These are phyloP conservation scores for Antidorcas marsupialis DNA, from an alignment of 2,113 vertebrate genomes.

Conservation along the genomic window DNA sequence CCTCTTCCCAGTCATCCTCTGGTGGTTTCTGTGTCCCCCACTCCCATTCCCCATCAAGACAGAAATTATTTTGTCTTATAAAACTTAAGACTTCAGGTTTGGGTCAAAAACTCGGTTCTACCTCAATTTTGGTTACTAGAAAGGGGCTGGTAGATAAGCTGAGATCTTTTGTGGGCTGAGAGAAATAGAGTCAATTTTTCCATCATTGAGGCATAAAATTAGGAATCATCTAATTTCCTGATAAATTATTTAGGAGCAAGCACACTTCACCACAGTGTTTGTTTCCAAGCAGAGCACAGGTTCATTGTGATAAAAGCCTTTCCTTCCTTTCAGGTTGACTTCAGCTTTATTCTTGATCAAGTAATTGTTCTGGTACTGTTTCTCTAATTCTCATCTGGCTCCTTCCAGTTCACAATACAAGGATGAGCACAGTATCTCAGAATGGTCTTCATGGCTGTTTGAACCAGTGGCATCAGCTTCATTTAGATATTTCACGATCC, in stretches of 20 bases:
- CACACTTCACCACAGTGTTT: background rate
- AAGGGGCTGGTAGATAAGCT: background rate
- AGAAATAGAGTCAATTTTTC: background rate
- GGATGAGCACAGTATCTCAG: background rate
- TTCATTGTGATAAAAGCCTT: background rate
- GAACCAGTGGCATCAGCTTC: background rate
- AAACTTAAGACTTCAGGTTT: background rate
- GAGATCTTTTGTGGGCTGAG: background rate
- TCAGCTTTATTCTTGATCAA: background rate
- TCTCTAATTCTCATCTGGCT: background rate
- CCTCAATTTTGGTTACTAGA: background rate
- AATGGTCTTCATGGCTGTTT: background rate
- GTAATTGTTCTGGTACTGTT: background rate
- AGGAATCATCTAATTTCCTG: background rate
- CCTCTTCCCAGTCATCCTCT: background rate
- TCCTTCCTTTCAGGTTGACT: background rate
- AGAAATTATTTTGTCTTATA: background rate
- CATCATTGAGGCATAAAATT: background rate
- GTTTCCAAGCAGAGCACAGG: background rate
- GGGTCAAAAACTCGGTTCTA: background rate
- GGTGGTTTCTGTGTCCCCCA: background rate
- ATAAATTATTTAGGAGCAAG: background rate
- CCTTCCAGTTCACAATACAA: background rate
- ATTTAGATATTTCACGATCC: background rate
- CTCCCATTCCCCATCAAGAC: background rate